Evolutionary conservation across 2,888 invertebrate genomes (phyloP), one percentile per base, ranked within the genome.

Genomic region (Harpagoxenus sublaevis): DNA sequence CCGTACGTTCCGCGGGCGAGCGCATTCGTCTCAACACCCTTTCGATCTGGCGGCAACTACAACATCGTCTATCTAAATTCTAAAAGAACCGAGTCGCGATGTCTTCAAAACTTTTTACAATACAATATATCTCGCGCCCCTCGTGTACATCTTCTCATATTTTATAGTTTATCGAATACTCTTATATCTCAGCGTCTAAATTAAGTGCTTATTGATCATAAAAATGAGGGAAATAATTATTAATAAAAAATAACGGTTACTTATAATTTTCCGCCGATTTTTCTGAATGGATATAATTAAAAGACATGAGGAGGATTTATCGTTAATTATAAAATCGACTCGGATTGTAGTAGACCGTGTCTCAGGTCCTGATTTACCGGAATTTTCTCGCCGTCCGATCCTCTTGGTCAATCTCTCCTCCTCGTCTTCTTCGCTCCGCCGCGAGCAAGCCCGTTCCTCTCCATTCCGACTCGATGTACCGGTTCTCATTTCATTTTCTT

Each of bases 391-490:
- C 42, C 60, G 15, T 77, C 4, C 60, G 60, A 71, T 23, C 45
- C 18, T 71, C 68, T 31, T 12, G 23, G 45, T 3, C 23, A 77
- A 63, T 75, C 42, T 63, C 65, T 53, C 23, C 77, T 77, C 39
- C 23, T 42, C 62, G 51, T 71, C 45, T 63, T 71, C 70, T 42
- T 66, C 62, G 60, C 75, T n/a, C 57, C 78, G 84, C 57, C 78
- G 84, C 63, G 77, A 70, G 65, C 70, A 55, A 84, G 84, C 82
- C 78, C 85, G 79, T 86, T 85, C 75, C 83, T 87, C 79, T 73
- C 66, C 83, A 77, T 85, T 60, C 73, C 68, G 75, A 87, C 89
- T 86, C 90, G 88, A 90, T 87, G 90, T 89, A 90, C 89, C 90
- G 90, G 90, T 89, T 89, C 90, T 89, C 84, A 71, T 83, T 85